Base-by-base conservation (phyloP, 2,797 vertebrate genomes). In the Sciaenops ocellatus region DNA sequence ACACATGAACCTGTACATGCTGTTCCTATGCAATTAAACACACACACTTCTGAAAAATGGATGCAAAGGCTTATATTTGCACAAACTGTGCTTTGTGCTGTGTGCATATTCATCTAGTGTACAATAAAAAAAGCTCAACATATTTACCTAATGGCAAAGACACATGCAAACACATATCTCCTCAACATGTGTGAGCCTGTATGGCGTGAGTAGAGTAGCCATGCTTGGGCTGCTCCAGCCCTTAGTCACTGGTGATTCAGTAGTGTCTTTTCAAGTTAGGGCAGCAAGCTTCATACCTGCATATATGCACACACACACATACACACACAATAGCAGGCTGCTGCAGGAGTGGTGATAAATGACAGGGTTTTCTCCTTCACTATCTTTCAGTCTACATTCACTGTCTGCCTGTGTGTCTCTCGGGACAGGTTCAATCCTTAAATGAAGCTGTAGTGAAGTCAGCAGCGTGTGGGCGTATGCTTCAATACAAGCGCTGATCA, bases 211-310 rank as follows among this genome's bases (percentile, higher is more conserved):
- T 62, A 68, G 55, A 89, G 68, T 66, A 72, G 71, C 77, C 60
- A 44, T 77, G 83, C 78, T 86, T 69, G 30, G 59, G 74, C 80
- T 92, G 74, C 85, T 86, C 66, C 4, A 56, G 79, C 67, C 82
- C 61, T 94, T 88, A 95, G 90, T 95, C 94, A 95, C 85, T 8
- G 17, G 84, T 94, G 94, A 95, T 79, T 94, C 91, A 94, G 75
- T 64, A 4, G 55, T 38, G 60, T 66, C 68, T 84, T 79, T 91
- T 94, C 94, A 77, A 90, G 94, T 95, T 62, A 54, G 79, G 91
- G 85, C 94, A 93, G 76, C 69, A 61, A 74, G 54, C 82, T 73
- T 89, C 83, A 87, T 84, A 87, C 89, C 77, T 81, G 44, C 62
- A 26, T 66, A 60, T 54, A 64, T 38, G 3, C 60, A 20, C 34